Evolutionary conservation across 2,113 vertebrate genomes (phyloP), one percentile per base, ranked within the genome.

Genomic region (Octodon degus): DNA sequence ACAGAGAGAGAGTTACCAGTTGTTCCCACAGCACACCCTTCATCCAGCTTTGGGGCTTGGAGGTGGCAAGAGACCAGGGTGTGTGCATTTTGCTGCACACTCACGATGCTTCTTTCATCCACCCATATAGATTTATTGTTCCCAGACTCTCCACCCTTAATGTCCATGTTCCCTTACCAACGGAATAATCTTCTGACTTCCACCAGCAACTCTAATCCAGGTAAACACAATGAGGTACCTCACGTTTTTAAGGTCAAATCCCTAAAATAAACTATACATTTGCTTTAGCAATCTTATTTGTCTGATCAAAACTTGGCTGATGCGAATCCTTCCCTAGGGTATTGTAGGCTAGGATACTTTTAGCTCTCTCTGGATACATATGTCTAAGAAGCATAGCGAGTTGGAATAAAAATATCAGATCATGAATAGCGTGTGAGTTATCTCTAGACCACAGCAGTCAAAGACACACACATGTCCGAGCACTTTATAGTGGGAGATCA

Each of bases 401-500:
- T 92, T 86, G 88, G 65, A 94, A 94, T 85, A 90, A 89, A 96
- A 92, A 80, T 68, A 92, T 85, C 47, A 80, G 81, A 67, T 89
- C 25, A 65, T 43, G 34, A 92, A 62, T 74, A 82, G 34, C 27
- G 68, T 91, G n/a, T 95, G 32, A 89, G 89, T 27, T 74, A 92
- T 58, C 63, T 93, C 90, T 84, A 83, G 70, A 93, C 91, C 20
- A 88, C 32, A 95, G 72, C 80, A 86, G 94, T 95, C 82, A 95
- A 88, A 90, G 65, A 55, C 47, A 88, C 37, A 60, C 53, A 47
- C 50, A 47, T 89, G 62, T 95, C 92, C 90, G 55, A 92, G 55
- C 62, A 90, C 90, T 94, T 94, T 97, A 94, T 20, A 89, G 47
- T 91, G 27, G n/a, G 27, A 40, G 85, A 97, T 96, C 70, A 93